Evolutionary conservation across 2,888 invertebrate species (phyloP).

Genomic region (Drosophila ustulata): DNA sequence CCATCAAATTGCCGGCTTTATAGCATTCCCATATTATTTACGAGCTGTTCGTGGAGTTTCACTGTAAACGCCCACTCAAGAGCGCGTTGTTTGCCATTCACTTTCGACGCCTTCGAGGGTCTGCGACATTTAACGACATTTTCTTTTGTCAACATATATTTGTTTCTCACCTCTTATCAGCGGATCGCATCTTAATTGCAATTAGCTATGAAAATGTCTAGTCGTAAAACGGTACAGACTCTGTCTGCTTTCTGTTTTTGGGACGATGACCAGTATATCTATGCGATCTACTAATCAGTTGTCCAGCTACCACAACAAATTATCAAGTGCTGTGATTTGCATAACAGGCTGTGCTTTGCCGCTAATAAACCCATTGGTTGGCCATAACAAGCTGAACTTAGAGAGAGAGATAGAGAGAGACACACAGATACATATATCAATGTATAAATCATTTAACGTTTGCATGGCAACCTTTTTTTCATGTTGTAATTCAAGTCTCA

Average conservation of each 20-base stretch:
- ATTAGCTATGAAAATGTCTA: constrained; percentile 71
- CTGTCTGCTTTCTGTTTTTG: background rate
- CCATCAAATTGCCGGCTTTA: constrained; percentile 24
- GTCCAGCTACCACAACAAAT: constrained; percentile 53
- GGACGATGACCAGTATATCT: constrained; percentile 29
- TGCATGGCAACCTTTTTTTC: constrained; percentile 41
- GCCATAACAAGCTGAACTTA: constrained; percentile 53
- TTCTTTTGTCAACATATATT: constrained; percentile 50
- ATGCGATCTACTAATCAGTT: constrained; percentile 54
- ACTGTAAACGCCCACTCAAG: constrained; percentile 39
- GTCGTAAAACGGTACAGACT: constrained; percentile 51
- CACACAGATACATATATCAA: constrained; percentile 1
- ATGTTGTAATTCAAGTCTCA: background rate
- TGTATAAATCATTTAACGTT: constrained; percentile 69
- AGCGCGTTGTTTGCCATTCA: constrained; percentile 35
- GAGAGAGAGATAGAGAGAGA: constrained; percentile 3
- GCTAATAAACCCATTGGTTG: constrained; percentile 64
- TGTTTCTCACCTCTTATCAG: constrained; percentile 69
- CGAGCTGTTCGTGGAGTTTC: constrained; percentile 29
- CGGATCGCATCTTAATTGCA: constrained; percentile 71
- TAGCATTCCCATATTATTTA: constrained; percentile 44
- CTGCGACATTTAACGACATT: constrained; percentile 14
- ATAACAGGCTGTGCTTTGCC: constrained; percentile 58
- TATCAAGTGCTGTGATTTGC: constrained; percentile 50
- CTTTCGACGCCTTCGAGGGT: constrained; percentile 43